phyloP scores from a whole-genome alignment of 2,888 invertebrate species.

The Syrista parreyssii region DNA sequence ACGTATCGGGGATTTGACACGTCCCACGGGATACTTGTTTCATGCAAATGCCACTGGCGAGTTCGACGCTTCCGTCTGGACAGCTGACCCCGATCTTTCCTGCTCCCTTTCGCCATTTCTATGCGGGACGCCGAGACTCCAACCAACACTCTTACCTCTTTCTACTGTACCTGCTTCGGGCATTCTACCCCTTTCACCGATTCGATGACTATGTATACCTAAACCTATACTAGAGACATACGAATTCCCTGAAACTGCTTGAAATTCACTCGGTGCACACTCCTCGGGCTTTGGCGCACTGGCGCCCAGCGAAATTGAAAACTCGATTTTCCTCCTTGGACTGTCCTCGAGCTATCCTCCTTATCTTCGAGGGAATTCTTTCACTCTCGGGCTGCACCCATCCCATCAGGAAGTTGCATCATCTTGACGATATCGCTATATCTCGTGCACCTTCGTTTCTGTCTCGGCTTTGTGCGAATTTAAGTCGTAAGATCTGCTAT shows the following conservation, averaged over 20 bases:
- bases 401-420: neutral
- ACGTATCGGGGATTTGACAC: conserved; percentile 12
- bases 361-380: conserved; percentile 22
- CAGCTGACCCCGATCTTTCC: conserved; percentile 7
- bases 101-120: neutral
- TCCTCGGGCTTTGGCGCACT: conserved; percentile 30
- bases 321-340: conserved; percentile 53
- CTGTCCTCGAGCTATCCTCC: conserved; percentile 13
- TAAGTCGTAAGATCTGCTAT: no score
- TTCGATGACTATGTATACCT: neutral
- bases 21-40: conserved; percentile 45
- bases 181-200: neutral
- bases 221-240: neutral
- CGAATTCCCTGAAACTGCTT: conserved; percentile 50
- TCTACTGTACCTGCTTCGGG: neutral
- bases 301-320: conserved; percentile 53
- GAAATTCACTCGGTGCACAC: conserved; percentile 58
- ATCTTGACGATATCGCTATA: neutral
- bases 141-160: neutral
- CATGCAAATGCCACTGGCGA: conserved; percentile 58
- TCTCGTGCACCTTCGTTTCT: neutral
- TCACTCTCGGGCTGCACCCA: neutral
- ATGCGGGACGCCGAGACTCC: neutral
- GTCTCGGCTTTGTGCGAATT: neutral
- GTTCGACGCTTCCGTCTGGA: conserved; percentile 41